Conservation (phyloP, 2,888 invertebrate species). For the Megastigmus dorsalis region DNA sequence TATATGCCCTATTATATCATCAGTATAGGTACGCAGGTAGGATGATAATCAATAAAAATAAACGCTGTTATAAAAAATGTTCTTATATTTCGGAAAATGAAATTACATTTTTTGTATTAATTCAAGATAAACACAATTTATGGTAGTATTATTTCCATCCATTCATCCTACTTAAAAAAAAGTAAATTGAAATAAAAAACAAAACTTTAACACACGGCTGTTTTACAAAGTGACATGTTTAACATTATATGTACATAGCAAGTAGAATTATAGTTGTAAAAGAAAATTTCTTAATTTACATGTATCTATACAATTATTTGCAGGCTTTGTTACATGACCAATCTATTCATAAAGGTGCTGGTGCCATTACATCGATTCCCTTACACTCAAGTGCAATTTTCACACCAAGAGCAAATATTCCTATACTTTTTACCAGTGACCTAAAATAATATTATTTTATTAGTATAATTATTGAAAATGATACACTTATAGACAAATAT, state of each 20-base stretch:
- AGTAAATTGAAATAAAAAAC: not conserved
- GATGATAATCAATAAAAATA: slow-evolving; percentile 5
- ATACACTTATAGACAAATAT: too few relatives aligned
- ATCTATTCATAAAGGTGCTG: slow-evolving; percentile 65
- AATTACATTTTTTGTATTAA: slow-evolving; percentile 28
- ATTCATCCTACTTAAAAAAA: not conserved
- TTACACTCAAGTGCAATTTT: slow-evolving; percentile 86
- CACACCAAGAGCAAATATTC: slow-evolving; percentile 86
- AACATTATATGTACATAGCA: slow-evolving; percentile 41
- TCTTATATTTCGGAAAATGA: slow-evolving; percentile 21
- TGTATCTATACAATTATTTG: slow-evolving; percentile 15
- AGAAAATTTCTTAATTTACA: slow-evolving; percentile 16
- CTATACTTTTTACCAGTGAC: slow-evolving; percentile 87
- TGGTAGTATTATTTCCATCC: not conserved
- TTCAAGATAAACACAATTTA: slow-evolving; percentile 25
- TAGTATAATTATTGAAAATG: too few relatives aligned
- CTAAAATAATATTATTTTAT: slow-evolving; percentile 78
- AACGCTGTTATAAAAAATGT: not conserved
- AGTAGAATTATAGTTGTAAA: not conserved
- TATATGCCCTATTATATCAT: not conserved
- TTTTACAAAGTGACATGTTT: slow-evolving; percentile 9
- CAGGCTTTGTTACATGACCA: not conserved
- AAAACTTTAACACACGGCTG: not conserved
- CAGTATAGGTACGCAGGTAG: not conserved
- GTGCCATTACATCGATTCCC: slow-evolving; percentile 85